Percentiles rank a stretch among this genome's conserved stretches.
Evolutionary conservation across 2,888 invertebrate genomes (phyloP).

Genomic region (Branchipolynoe longqiensis): DNA sequence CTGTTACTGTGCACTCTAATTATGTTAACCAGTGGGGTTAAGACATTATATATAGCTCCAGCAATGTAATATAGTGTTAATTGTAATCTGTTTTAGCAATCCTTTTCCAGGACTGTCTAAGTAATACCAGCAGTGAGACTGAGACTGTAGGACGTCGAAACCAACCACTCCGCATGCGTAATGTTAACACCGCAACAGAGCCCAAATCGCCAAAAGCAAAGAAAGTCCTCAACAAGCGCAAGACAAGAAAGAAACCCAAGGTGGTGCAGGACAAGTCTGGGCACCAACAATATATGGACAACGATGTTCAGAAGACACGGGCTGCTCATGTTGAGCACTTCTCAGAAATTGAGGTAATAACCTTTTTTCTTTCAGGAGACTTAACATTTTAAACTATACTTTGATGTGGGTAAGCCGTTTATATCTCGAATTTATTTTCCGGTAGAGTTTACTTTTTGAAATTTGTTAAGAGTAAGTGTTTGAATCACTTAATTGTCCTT

Average conservation of each 20-base stretch:
- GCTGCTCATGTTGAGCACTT: conserved; percentile 3
- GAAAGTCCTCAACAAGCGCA: neutral
- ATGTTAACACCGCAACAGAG: neutral
- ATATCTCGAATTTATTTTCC: neutral
- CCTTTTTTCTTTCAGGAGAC: neutral
- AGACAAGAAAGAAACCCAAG: conserved; percentile 10
- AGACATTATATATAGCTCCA: too few species aligned
- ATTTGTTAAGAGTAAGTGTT: too few species aligned
- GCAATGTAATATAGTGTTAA: too few species aligned
- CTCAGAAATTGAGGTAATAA: conserved; percentile 36
- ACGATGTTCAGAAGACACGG: neutral
- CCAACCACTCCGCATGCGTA: conserved; percentile 1
- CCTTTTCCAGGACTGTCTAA: neutral
- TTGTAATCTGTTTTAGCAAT: too few species aligned
- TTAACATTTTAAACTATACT: too few species aligned
- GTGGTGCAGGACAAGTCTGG: too few species aligned
- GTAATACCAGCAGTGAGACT: conserved; percentile 32
- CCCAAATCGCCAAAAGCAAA: conserved; percentile 1
- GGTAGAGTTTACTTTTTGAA: neutral
- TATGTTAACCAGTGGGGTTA: too few species aligned
- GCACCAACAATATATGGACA: too few species aligned
- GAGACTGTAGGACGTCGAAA: neutral
- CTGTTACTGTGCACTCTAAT: too few species aligned
- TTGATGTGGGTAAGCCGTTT: too few species aligned
- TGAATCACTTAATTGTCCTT: too few species aligned